Percentiles rank a stretch among this genome's conserved stretches.
These are phyloP conservation scores for Bathynomus jamesi DNA, from an alignment of 1,140 invertebrate genomes.

Conservation along the genomic window DNA sequence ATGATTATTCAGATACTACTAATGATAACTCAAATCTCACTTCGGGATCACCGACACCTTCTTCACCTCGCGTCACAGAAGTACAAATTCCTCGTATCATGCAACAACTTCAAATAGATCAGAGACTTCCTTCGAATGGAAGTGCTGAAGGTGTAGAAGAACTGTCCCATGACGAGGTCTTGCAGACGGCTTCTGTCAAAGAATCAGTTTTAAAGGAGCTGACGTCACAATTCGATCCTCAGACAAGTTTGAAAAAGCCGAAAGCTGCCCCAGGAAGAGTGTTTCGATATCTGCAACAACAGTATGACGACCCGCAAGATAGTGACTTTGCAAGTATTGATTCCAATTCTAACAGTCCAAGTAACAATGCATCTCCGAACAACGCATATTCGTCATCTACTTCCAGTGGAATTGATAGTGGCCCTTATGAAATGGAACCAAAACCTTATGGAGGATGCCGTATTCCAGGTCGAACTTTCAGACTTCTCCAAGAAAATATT, in stretches of 20 bases:
- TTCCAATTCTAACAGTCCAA: not conserved
- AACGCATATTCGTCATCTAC: not conserved
- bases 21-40: not conserved
- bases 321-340: not conserved
- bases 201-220: conserved; percentile 32
- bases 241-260: conserved; percentile 21
- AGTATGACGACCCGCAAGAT: conserved; percentile 27
- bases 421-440: not conserved
- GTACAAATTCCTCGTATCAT: not conserved
- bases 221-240: conserved; percentile 31
- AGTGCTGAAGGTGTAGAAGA: conserved; percentile 15
- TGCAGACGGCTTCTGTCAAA: conserved; percentile 19
- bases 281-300: conserved; percentile 30
- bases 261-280: conserved; percentile 34
- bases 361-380: not conserved
- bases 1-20: conserved; percentile 19
- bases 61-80: not conserved
- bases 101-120: not conserved
- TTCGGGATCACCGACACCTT: not conserved
- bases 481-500: conserved; percentile 30
- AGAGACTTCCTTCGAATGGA: not conserved
- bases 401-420: not conserved
- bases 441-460: conserved; percentile 25
- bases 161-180: conserved; percentile 21
- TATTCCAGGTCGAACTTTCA: conserved; percentile 31